Evolutionary conservation across 2,797 vertebrate genomes (phyloP), one percentile per base, ranked within the genome.

Genomic region (Chelmon rostratus): DNA sequence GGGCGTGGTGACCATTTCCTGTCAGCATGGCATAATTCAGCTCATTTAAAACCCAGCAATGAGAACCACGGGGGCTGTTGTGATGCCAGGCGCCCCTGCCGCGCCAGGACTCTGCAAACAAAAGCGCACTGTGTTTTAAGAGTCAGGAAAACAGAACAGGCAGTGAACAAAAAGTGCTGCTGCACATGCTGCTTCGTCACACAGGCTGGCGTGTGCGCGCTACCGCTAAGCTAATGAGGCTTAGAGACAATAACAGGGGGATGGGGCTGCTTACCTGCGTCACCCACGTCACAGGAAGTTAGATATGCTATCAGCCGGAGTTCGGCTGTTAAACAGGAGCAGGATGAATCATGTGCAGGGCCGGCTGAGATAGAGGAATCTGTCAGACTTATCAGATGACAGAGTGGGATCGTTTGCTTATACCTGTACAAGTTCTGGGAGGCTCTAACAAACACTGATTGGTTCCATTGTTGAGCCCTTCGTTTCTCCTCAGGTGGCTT

Each of bases 1-100:
- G 62, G 82, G 82, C 52, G 69, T 61, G 78, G 79, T 53, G 80
- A 86, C 46, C 3, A 15, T 78, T 81, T 80, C 76, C 88, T 62
- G 84, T 93, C 92, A 89, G 81, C 82, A 61, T 74, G 82, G 88
- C 80, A 88, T 88, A 90, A 89, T 86, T 92, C 79, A 82, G 63
- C 79, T 78, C 81, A 76, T 85, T 91, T 82, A 68, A 89, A 73
- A 37, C 44, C 38, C 64, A 25, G 61, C 67, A 19, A 79, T 57
- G 68, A 83, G 86, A 91, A 88, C 88, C 74, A 66, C 80, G 9
- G 73, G 25, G 19, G 50, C 82, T 65, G 84, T 75, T 79, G 80
- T 64, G 33, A 92, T 87, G 89, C 91, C 82, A 89, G 33, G 31
- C 28, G 4, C 79, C 68, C 77, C 57, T 18, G 63, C 88, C 67